Percentiles rank a stretch among this genome's conserved stretches.
These are phyloP conservation scores for Heterotis niloticus DNA, from an alignment of 2,113 vertebrate species.

Conservation along the genomic window DNA sequence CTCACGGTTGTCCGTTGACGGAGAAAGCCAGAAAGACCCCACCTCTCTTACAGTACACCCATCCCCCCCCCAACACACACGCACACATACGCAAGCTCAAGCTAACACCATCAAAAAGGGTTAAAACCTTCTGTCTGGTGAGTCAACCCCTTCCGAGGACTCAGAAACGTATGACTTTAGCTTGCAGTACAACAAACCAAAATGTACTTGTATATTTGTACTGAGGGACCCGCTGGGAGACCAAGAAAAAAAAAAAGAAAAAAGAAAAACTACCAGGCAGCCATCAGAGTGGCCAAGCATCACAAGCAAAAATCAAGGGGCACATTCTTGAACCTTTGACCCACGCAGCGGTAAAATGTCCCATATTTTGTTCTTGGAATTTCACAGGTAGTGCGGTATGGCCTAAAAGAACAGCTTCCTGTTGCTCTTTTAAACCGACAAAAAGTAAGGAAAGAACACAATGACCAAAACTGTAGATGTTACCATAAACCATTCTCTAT, in stretches of 20 bases:
- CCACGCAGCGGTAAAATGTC: not conserved
- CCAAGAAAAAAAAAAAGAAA: not conserved
- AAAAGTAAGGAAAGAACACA: too few species aligned
- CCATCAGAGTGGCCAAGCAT: not conserved
- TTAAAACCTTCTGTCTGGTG: not conserved
- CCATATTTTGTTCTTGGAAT: not conserved
- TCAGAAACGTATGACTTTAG: constrained; percentile 9
- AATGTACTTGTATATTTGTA: not conserved
- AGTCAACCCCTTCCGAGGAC: not conserved
- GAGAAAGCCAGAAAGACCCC: not conserved
- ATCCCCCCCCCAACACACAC: not conserved
- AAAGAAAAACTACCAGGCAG: not conserved
- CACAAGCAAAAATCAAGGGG: not conserved
- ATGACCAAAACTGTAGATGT: too few species aligned
- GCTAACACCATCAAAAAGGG: not conserved
- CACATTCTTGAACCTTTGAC: not conserved
- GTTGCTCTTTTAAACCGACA: too few species aligned
- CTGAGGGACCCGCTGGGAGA: not conserved
- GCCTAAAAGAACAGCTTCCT: not conserved
- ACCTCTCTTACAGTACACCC: not conserved
- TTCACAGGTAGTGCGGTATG: not conserved
- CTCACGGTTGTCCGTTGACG: not conserved
- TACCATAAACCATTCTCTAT: too few species aligned
- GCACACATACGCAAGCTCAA: too few species aligned
- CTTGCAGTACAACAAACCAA: constrained; percentile 8